These are phyloP conservation scores for Abscondita cerata DNA, from an alignment of 2,888 invertebrate genomes.

Conservation along the genomic window DNA sequence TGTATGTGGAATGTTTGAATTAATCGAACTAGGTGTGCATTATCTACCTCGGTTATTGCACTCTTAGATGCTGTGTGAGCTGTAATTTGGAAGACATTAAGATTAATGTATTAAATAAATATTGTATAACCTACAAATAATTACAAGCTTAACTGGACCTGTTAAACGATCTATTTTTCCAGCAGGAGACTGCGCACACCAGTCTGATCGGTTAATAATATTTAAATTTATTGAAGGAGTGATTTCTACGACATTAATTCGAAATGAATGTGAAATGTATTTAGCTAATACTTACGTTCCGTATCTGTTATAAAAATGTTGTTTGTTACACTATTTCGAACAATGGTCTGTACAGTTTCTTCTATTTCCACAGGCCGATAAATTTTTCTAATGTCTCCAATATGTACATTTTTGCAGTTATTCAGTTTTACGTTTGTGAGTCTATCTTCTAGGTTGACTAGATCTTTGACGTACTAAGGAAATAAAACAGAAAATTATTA, in stretches of 20 bases:
- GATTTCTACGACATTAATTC: not conserved
- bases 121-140: slow-evolving; percentile 62
- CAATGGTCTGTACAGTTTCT: slow-evolving; percentile 1
- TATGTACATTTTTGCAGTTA: slow-evolving; percentile 14
- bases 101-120: too few species aligned
- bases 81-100: too few species aligned
- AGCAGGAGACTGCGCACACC: slow-evolving; percentile 61
- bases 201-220: slow-evolving; percentile 55
- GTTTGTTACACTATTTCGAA: slow-evolving; percentile 8
- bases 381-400: slow-evolving; percentile 22
- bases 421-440: too few species aligned
- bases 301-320: slow-evolving; percentile 10
- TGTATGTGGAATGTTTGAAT: slow-evolving; percentile 77
- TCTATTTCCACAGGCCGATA: slow-evolving; percentile 22
- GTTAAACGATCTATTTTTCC: slow-evolving; percentile 51
- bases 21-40: slow-evolving; percentile 54
- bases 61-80: slow-evolving; percentile 62
- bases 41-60: slow-evolving; percentile 47
- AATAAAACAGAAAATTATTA: too few species aligned
- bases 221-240: slow-evolving; percentile 3
- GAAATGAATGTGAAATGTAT: not conserved
- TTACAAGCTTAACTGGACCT: slow-evolving; percentile 59
- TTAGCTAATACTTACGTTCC: slow-evolving; percentile 9
- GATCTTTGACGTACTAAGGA: too few species aligned
- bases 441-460: too few species aligned